Evolutionary conservation across 1,140 invertebrate genomes (phyloP).

Genomic region (Diorhabda carinulata): DNA sequence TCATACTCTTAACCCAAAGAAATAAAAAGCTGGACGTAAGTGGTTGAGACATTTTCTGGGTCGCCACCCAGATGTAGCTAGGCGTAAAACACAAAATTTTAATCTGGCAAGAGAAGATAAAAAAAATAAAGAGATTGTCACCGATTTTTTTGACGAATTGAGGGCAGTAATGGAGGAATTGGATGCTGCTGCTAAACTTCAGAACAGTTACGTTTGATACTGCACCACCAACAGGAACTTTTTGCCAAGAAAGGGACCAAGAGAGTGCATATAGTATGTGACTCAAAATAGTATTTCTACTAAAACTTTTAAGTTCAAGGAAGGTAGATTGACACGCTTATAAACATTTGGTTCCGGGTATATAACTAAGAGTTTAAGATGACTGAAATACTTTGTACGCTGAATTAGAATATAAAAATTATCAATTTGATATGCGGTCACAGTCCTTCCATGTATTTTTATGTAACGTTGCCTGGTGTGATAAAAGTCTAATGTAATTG

Average conservation of each 20-base stretch:
- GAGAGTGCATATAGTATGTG: constrained; percentile 35
- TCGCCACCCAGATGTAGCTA: neutral
- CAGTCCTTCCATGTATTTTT: too few species aligned
- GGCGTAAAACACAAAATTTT: constrained; percentile 3
- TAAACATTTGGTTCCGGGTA: too few species aligned
- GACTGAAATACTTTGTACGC: too few species aligned
- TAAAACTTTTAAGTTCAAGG: too few species aligned
- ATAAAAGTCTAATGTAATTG: too few species aligned
- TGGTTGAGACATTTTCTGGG: neutral
- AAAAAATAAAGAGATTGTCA: neutral
- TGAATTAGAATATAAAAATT: too few species aligned
- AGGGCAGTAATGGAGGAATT: neutral
- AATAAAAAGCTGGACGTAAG: neutral
- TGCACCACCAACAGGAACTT: constrained; percentile 44
- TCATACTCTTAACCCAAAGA: neutral
- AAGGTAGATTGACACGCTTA: too few species aligned
- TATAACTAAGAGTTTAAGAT: too few species aligned
- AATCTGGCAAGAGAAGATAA: neutral
- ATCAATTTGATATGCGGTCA: too few species aligned
- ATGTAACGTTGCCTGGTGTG: too few species aligned
- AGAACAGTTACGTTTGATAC: constrained; percentile 37
- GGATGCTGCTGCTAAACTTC: neutral
- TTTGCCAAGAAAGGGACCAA: constrained; percentile 35
- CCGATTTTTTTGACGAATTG: neutral
- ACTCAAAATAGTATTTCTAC: too few species aligned